Conservation (phyloP, 2,797 vertebrate genomes). For the Toxotes lorentzi region DNA sequence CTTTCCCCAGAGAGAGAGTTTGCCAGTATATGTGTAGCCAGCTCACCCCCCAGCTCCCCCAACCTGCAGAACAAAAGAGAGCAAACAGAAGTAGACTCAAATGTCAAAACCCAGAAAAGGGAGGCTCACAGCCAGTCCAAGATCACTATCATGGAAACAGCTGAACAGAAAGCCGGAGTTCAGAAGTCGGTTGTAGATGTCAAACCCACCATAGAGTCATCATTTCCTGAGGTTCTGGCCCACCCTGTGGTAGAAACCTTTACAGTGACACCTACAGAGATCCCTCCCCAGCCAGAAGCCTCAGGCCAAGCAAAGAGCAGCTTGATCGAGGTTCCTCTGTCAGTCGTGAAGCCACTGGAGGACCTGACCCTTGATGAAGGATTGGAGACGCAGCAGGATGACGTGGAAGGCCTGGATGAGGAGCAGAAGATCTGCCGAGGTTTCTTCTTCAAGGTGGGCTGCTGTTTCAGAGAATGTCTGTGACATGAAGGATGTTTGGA, state of each 20-base stretch:
- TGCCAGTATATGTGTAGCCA: slow-evolving; percentile 36
- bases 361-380: slow-evolving; percentile 83
- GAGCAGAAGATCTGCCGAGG: slow-evolving; percentile 94
- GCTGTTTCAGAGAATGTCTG: not conserved
- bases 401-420: slow-evolving; percentile 85
- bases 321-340: slow-evolving; percentile 95
- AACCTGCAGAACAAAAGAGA: slow-evolving; percentile 68
- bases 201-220: slow-evolving; percentile 86
- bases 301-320: slow-evolving; percentile 83
- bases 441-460: slow-evolving; percentile 97
- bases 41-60: slow-evolving; percentile 55
- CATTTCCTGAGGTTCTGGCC: slow-evolving; percentile 91
- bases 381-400: slow-evolving; percentile 80
- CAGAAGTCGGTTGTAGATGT: slow-evolving; percentile 70
- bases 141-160: slow-evolving; percentile 13
- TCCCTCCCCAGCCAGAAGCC: slow-evolving; percentile 72
- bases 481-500: not conserved
- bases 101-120: slow-evolving; percentile 42
- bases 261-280: slow-evolving; percentile 89
- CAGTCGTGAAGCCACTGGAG: slow-evolving; percentile 89
- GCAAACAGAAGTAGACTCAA: slow-evolving; percentile 65
- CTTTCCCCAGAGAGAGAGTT: slow-evolving; percentile 64
- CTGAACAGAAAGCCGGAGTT: slow-evolving; percentile 21
- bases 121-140: slow-evolving; percentile 5
- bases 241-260: slow-evolving; percentile 91